Percentiles rank a stretch among this genome's conserved stretches.
Conservation (phyloP, 1,140 invertebrate species). For the Hylaeus volcanicus region DNA sequence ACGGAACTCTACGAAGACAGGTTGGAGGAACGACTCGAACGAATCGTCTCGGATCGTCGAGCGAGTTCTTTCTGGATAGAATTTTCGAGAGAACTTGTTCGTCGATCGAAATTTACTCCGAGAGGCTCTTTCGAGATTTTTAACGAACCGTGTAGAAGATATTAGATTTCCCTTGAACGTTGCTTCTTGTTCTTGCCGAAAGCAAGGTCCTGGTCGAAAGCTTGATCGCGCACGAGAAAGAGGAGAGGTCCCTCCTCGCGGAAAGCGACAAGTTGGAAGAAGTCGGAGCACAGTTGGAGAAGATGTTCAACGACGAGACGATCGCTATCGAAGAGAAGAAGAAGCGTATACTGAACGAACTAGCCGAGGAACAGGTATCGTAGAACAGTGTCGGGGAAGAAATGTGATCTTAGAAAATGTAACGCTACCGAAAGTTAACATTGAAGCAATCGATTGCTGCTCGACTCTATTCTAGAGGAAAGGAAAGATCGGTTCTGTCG, state of each 20-base stretch:
- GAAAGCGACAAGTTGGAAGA: slow-evolving; percentile 49
- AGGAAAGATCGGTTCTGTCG: no score
- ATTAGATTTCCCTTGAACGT: no score
- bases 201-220: slow-evolving; percentile 45
- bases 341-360: slow-evolving; percentile 48
- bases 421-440: no score
- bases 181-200: no score
- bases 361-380: slow-evolving; percentile 61
- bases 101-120: no score
- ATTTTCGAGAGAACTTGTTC: no score
- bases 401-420: no score
- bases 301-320: slow-evolving; percentile 52
- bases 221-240: slow-evolving; percentile 45
- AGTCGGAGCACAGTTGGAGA: slow-evolving; percentile 53
- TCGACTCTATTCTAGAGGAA: no score
- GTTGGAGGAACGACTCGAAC: slow-evolving; percentile 42
- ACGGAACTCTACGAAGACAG: slow-evolving; percentile 70
- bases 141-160: not conserved
- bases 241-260: slow-evolving; percentile 57
- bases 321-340: slow-evolving; percentile 47
- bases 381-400: not conserved
- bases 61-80: not conserved
- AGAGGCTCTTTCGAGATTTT: no score
- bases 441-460: no score
- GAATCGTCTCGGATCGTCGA: not conserved